Evolutionary conservation across 1,140 invertebrate genomes (phyloP).

Genomic region (Meloidogyne floridensis): DNA sequence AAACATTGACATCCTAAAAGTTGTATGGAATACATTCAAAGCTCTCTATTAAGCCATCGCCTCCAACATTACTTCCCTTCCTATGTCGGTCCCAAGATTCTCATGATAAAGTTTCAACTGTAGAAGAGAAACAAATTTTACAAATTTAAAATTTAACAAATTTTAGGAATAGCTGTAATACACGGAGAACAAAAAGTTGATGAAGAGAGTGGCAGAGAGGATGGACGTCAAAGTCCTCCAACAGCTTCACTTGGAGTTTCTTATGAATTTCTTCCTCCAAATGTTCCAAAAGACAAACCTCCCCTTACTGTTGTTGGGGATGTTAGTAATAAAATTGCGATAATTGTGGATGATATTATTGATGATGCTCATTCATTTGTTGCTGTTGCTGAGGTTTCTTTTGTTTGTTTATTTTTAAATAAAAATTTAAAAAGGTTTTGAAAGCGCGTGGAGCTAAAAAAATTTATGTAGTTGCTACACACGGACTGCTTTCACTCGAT

Average conservation of each 20-base stretch:
- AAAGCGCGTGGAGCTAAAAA: slow-evolving; percentile 93
- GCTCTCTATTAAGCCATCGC: no score
- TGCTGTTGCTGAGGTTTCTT: slow-evolving; percentile 85
- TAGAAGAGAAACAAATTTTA: no score
- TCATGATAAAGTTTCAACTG: no score
- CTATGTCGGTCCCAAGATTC: no score
- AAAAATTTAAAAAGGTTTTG: slow-evolving; percentile 9
- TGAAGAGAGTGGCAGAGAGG: slow-evolving; percentile 65
- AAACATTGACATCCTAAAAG: not conserved
- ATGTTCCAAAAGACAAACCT: slow-evolving; percentile 93
- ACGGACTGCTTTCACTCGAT: slow-evolving; percentile 92
- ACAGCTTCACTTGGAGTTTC: slow-evolving; percentile 21
- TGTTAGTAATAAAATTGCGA: slow-evolving; percentile 92
- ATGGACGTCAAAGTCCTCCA: slow-evolving; percentile 71
- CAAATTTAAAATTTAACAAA: no score
- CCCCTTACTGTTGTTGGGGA: slow-evolving; percentile 98
- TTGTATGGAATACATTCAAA: no score
- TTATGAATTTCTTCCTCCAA: slow-evolving; percentile 67
- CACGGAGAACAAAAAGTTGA: slow-evolving; percentile 81
- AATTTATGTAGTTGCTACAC: slow-evolving; percentile 95
- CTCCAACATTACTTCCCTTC: no score
- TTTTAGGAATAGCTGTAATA: slow-evolving; percentile 83
- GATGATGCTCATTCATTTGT: slow-evolving; percentile 93
- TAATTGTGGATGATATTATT: slow-evolving; percentile 98
- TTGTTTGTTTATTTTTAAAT: slow-evolving; percentile 31